Base-by-base conservation (phyloP, 2,113 vertebrate species). In the Hylia prasina region DNA sequence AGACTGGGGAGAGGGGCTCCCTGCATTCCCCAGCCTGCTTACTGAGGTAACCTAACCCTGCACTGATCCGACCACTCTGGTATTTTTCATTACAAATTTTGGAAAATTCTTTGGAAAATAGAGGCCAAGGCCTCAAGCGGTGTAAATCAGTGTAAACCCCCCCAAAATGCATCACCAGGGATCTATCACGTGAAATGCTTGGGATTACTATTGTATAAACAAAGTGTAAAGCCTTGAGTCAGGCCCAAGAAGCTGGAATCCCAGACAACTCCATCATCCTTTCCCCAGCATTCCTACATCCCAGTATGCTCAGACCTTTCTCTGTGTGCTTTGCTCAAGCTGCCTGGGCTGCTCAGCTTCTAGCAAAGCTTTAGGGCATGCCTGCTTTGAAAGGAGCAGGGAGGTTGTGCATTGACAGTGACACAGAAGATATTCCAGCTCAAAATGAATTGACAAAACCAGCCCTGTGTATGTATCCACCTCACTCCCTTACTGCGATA, bases 81-180 rank as follows among this genome's bases (percentile, higher is more conserved):
- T 86, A 94, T 94, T 94, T 95, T 92, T 94, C 88, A 93, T 89
- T 90, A 93, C 9, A 87, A 84, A 87, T 77, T 89, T 72, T 97
- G 94, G 93, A 95, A 91, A 93, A 96, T 56, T 39, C 50, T 77
- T 82, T 61, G 95, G 92, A 96, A 97, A 97, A 96, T 86, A 63
- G 30, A 83, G 93, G 68, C 82, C 94, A 78, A 94, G 69, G 56
- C 86, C 82, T 92, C 2, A 2, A 51, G 86, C 82, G 60, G 60
- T 30, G 54, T 93, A 94, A 90, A 83, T 92, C 92, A 88, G 68
- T 6, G 50, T 51, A 86, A 91, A 3, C 47, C 63, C 73, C 68
- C 53, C 44, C 6, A 22, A 96, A 90, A 93, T 40, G 10, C 24
- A 92, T 81, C 72, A 66, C 82, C 3, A 4, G 93, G 93, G 89